phyloP scores from a whole-genome alignment of 2,113 vertebrate species.

The Trichomycterus rosablanca region DNA sequence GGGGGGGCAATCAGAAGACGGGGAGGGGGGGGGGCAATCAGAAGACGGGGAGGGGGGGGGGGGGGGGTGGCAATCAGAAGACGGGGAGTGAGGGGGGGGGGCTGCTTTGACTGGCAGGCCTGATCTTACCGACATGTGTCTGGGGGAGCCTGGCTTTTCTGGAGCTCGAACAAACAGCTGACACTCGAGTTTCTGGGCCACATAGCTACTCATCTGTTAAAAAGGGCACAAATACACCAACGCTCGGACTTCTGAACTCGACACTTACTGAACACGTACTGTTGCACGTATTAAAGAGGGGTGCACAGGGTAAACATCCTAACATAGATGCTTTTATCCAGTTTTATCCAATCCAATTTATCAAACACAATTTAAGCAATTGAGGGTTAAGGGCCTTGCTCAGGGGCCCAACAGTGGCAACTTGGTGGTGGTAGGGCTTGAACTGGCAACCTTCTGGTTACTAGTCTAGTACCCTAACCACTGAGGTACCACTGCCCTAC shows the following conservation, averaged over 20 bases:
- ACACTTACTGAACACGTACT: constrained; percentile 10
- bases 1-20: no score
- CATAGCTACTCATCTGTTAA: constrained; percentile 77
- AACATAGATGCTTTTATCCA: no score
- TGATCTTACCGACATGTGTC: constrained; percentile 76
- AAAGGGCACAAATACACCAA: constrained; percentile 52
- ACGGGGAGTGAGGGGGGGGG: no score
- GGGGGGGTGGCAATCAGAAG: constrained; percentile 38
- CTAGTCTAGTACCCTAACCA: no score
- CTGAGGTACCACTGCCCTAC: no score
- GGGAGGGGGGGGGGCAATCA: constrained; percentile 40
- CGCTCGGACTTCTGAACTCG: constrained; percentile 1
- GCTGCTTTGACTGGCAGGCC: constrained; percentile 31
- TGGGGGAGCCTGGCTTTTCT: constrained; percentile 72
- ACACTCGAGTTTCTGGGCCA: constrained; percentile 79
- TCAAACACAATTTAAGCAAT: no score
- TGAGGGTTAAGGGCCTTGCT: no score
- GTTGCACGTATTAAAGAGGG: background rate
- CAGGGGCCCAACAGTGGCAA: no score
- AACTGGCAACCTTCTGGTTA: no score
- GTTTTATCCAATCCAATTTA: no score
- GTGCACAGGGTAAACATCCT: constrained; percentile 10
- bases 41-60: constrained; percentile 41
- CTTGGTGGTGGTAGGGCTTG: no score
- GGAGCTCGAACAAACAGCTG: constrained; percentile 73